Evolutionary conservation across 2,113 vertebrate genomes (phyloP), one percentile per base, ranked within the genome.

Genomic region (Ellobius talpinus): DNA sequence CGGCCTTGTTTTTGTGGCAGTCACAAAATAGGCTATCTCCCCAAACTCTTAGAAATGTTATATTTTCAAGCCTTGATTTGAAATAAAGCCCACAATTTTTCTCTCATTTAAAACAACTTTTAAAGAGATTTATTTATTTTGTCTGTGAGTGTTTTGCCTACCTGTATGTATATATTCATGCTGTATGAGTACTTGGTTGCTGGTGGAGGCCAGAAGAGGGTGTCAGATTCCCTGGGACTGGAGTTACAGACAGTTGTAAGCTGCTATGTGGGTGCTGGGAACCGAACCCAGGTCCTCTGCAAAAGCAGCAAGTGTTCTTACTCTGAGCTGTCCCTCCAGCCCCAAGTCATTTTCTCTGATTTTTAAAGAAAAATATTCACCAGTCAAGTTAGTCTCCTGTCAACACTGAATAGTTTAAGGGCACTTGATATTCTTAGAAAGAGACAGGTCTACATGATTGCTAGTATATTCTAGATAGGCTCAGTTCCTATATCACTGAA

Each of bases 31-130:
- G 29, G 17, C 5, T 36, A 87, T 24, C 17, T 24, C 33, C 19
- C 10, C 10, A 68, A 87, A 47, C 42, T 47, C 63, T 65, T 87
- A 55, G 31, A 47, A 87, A 87, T 70, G 17, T 65, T 86, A 31
- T 77, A 72, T 77, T 52, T 88, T 94, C 79, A 96, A 84, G 78
- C 17, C 47, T 92, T 76, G 33, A 87, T 89, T 96, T 77, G 55
- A 89, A 94, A 96, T 90, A 84, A 82, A 87, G 55, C 31, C 47
- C 58, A 88, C 42, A 42, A 76, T 86, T 95, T 95, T 96, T 90
- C 19, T 96, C 39, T 90, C 14, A 78, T 87, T 95, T 91, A 76
- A 92, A 92, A 90, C n/a, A 58, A 42, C 4, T 81, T 81, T n/a
- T 55, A 81, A 58, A 39, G 10, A 14, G 29, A 33, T 68, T 68